Percentiles rank a stretch among this genome's conserved stretches.
Evolutionary conservation across 2,888 invertebrate species (phyloP).

Genomic region (Boloria euphrosyne): DNA sequence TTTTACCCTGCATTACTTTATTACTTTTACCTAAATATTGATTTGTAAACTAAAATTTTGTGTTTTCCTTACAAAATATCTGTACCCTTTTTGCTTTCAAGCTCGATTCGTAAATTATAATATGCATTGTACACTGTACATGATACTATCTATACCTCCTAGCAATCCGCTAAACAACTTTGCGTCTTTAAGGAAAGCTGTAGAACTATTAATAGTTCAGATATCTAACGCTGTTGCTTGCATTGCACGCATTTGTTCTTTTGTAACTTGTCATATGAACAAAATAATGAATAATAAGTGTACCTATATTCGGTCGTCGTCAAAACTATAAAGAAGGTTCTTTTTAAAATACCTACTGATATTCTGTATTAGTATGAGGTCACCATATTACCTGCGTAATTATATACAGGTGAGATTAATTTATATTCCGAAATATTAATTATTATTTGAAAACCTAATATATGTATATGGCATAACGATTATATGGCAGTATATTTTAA

Average conservation of each 20-base stretch:
- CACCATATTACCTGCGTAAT: slow-evolving; percentile 15
- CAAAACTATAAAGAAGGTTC: neutral
- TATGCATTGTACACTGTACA: slow-evolving; percentile 13
- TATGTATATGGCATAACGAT: slow-evolving; percentile 13
- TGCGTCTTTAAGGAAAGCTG: slow-evolving; percentile 41
- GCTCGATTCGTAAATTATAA: slow-evolving; percentile 21
- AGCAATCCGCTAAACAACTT: slow-evolving; percentile 27
- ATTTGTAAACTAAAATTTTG: slow-evolving; percentile 28
- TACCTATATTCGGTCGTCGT: neutral
- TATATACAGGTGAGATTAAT: slow-evolving; percentile 6
- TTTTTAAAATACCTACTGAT: neutral
- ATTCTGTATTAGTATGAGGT: slow-evolving; percentile 12
- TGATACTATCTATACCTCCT: neutral
- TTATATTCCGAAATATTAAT: slow-evolving; percentile 20
- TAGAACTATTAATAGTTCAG: slow-evolving; percentile 36
- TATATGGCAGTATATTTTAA: slow-evolving; percentile 8
- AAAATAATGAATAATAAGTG: neutral
- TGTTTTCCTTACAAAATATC: neutral
- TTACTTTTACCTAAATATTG: slow-evolving; percentile 73
- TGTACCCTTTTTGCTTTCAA: neutral
- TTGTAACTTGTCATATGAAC: neutral
- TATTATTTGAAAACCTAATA: slow-evolving; percentile 9
- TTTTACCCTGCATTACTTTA: slow-evolving; percentile 73
- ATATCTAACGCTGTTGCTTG: slow-evolving; percentile 17
- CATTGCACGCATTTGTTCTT: too few relatives aligned